Base-by-base conservation (phyloP, 2,113 vertebrate genomes). In the Peromyscus leucopus region DNA sequence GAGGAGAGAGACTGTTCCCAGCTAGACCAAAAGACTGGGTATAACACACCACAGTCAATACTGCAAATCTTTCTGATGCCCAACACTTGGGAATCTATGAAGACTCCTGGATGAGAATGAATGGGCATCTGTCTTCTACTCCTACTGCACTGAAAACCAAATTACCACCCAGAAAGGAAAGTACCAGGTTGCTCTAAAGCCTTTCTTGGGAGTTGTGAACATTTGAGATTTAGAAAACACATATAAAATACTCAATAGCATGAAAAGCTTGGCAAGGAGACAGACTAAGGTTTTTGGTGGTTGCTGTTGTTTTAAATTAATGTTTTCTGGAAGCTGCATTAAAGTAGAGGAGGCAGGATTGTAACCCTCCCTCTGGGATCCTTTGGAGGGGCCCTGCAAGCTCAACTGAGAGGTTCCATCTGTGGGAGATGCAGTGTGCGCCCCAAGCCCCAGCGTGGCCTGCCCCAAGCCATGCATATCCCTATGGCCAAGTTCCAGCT, bases 221-320 rank as follows among this genome's bases (percentile, higher is more conserved):
- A 67, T 48, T 36, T 65, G 72, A 67, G 63, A 93, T 89, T 90
- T 90, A 90, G 88, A 96, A 96, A 95, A 86, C 72, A 75, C 89
- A 89, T 51, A 71, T 92, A 94, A 83, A 71, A 83, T 26, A 79
- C 22, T 69, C 96, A 76, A 82, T 0, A 63, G 72, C 72, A 74
- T 5, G 46, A 84, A 90, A 72, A 91, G 21, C 31, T 79, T 95
- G 95, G 96, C 88, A 65, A 26, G 24, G 71, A 85, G 71, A 79
- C 31, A 61, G 63, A 76, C 33, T 93, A 10, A 78, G 1, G 57
- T 90, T 92, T 93, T 55, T 82, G 9, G 36, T 8, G n/a, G 36
- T 83, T 84, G 57, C 26, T 61, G 19, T 39, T 83, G n/a, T 63
- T 84, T 91, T 82, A 94, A 82, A 90, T 67, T 28, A 48, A 28